phyloP scores from a whole-genome alignment of 2,797 vertebrate species.

The Diglossa cyanea region DNA sequence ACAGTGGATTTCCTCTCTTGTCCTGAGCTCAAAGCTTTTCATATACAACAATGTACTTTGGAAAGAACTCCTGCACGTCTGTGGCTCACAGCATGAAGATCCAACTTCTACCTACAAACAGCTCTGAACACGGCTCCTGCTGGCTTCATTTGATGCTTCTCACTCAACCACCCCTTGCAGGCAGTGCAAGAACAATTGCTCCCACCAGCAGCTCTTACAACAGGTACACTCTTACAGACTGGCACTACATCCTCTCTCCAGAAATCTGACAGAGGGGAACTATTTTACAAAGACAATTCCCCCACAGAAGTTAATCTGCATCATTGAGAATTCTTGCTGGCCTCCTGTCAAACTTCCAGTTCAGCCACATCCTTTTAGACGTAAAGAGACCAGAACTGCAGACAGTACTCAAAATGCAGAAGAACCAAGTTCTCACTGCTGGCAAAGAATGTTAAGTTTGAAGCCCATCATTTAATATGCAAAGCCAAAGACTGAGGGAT shows the following conservation, averaged over 20 bases:
- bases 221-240: not conserved
- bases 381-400: not conserved
- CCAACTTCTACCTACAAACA: not conserved
- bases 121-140: not conserved
- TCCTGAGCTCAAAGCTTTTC: not conserved
- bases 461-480: not conserved
- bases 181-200: not conserved
- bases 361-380: not conserved
- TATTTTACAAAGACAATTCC: not conserved
- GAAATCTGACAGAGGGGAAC: not conserved
- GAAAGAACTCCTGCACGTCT: not conserved
- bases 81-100: not conserved
- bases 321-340: rapidly evolving
- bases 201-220: not conserved
- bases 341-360: not conserved
- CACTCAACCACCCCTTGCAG: not conserved
- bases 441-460: not conserved
- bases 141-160: not conserved
- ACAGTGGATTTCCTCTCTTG: not conserved
- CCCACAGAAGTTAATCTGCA: not conserved
- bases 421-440: not conserved
- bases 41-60: not conserved
- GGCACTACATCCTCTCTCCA: not conserved
- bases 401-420: not conserved
- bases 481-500: not conserved